Base-by-base conservation (phyloP, 2,888 invertebrate species). In the Mythimna loreyi region DNA sequence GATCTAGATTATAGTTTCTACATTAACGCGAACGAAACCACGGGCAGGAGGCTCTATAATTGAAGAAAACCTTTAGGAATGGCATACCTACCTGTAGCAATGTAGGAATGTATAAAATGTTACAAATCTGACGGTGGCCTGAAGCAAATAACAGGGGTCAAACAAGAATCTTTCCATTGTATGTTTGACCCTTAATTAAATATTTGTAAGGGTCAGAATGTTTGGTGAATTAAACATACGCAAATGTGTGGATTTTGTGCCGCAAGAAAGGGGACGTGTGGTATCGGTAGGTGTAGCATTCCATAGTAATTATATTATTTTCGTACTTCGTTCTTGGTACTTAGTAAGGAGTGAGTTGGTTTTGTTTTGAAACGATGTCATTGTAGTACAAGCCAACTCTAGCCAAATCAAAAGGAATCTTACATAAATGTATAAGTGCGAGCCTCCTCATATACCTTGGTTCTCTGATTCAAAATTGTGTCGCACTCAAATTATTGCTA, bases 181-280 rank as follows among this genome's bases (percentile, higher is more conserved):
- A 70, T 82, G 72, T 76, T 80, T 78, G 80, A 63, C 71, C 82
- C 86, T 90, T 92, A 91, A 92, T 92, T 92, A 92, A 92, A 92
- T 92, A 92, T 91, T 90, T 89, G 83, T 78, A 87, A 87, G 90
- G 91, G 91, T 89, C 86, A 84, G 86, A 86, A 87, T 88, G 88
- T 86, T 63, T 87, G 83, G 89, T 91, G 89, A 90, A 90, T 91
- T 90, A 91, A 92, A 92, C 89, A 90, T 87, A 84, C 88, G 88
- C 87, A 82, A 85, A 69, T 68, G 53, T 76, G 78, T 72, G 60
- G 70, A 66, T 77, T 67, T 77, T 45, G 49, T 50, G 59, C 70
- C 66, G 36, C 76, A 75, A 72, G 65, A 23, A 57, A 28, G 49
- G 59, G 67, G 50, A 23, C 30, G 23, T 58, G 28, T 36, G 78